Evolutionary conservation across 1,140 invertebrate genomes (phyloP), one percentile per base, ranked within the genome.

Genomic region (Drosophila ohnishii): DNA sequence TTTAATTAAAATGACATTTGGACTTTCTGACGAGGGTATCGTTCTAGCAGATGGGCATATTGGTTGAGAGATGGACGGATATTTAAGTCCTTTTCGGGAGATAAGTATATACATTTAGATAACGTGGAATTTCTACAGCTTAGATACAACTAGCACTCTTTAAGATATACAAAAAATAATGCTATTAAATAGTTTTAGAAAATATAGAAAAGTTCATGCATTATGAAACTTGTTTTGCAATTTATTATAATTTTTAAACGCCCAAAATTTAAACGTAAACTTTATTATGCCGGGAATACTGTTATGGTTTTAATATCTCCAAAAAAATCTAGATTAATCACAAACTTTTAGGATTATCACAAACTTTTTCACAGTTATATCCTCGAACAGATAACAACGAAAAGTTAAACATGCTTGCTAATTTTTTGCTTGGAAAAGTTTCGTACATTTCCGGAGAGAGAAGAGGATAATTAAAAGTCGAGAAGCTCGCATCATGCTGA

Each of bases 1-100:
- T 53, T 78, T 65, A 59, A 78, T 73, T 74, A 61, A 69, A 78
- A 75, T 55, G 30, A 48, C 47, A 60, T 60, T 78, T 71, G 13
- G 48, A 9, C 51, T 25, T 56, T 37, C 30, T 39, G 30, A 64
- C 22, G 28, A 45, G 37, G 30, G 47, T 22, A 62, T 34, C 11
- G 22, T 6, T 0, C 9, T 1, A 10, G 7, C 5, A 11, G 0
- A 14, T 14, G 28, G 62, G 47, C 10, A n/a, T 44, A 53, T 69
- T 13, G 7, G 19, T 22, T 32, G 2, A 13, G 4, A 11, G 25
- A 25, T 6, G 13, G 5, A 19, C 5, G 25, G 25, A 44, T 5
- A 47, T 47, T 59, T 35, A 10, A 30, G 10, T n/a, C 10, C 0
- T 1, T 48, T n/a, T 48, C n/a, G 5, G 2, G 10, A 13, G 19